These are phyloP conservation scores for Andricus quercusramuli DNA, from an alignment of 2,888 invertebrate species.

Conservation along the genomic window DNA sequence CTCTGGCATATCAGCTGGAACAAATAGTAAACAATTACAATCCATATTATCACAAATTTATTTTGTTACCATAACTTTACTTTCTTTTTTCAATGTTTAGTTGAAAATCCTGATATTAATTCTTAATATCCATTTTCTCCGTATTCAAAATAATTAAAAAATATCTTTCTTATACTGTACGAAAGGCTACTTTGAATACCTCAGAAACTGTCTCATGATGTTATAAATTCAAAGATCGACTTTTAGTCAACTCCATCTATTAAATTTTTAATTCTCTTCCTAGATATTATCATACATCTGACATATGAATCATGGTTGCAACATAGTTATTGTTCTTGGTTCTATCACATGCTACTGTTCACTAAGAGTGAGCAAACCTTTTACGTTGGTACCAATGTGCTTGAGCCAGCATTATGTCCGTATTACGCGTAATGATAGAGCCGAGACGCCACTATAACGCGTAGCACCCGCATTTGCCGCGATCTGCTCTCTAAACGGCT, in stretches of 20 bases:
- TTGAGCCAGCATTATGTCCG: conserved; percentile 64
- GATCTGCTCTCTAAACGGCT: conserved; percentile 66
- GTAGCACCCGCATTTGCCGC: conserved; percentile 13
- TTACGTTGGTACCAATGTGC: conserved; percentile 45
- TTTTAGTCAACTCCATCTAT: neutral
- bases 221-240: neutral
- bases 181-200: neutral
- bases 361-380: conserved; percentile 40
- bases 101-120: too few relatives aligned
- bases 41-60: too few relatives aligned
- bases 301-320: neutral
- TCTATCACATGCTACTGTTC: conserved; percentile 9
- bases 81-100: too few relatives aligned
- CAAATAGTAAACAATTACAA: too few relatives aligned
- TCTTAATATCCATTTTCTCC: too few relatives aligned
- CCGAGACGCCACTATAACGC: conserved; percentile 71
- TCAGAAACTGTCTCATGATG: neutral
- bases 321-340: neutral
- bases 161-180: too few relatives aligned
- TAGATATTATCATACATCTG: neutral
- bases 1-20: too few relatives aligned
- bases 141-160: too few relatives aligned
- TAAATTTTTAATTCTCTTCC: neutral
- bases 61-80: too few relatives aligned
- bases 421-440: conserved; percentile 76